A percentile compares a stretch with the other conserved stretches of the same genome.
These are phyloP conservation scores for Cyclargus thomasi DNA, from an alignment of 1,140 invertebrate genomes.

Conservation along the genomic window DNA sequence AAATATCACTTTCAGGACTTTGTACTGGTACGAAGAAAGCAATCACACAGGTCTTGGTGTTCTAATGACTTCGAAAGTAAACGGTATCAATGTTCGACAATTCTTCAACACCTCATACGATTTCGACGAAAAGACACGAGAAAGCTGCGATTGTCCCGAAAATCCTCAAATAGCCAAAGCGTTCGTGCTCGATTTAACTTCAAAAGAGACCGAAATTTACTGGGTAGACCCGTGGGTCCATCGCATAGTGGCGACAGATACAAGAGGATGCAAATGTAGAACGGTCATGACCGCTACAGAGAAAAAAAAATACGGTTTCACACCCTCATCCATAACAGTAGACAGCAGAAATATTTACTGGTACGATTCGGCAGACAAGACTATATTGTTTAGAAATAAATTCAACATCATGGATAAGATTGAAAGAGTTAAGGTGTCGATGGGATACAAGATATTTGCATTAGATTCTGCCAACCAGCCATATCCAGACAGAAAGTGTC, in stretches of 20 bases:
- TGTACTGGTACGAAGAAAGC: constrained; percentile 84
- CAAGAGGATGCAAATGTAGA: constrained; percentile 81
- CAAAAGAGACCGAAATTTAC: constrained; percentile 77
- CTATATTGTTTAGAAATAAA: constrained; percentile 81
- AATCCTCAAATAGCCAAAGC: constrained; percentile 76
- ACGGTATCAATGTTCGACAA: constrained; percentile 74
- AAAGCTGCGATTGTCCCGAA: constrained; percentile 77
- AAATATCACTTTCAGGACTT: constrained; percentile 71
- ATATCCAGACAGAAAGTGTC: constrained; percentile 82
- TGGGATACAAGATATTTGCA: constrained; percentile 78
- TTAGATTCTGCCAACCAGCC: constrained; percentile 85
- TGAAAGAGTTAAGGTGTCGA: constrained; percentile 51
- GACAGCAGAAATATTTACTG: constrained; percentile 83
- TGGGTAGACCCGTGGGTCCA: constrained; percentile 79
- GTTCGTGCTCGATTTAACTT: constrained; percentile 81
- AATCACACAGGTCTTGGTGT: constrained; percentile 73
- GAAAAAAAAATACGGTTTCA: constrained; percentile 69
- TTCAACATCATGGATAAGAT: constrained; percentile 47
- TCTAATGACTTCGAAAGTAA: constrained; percentile 79
- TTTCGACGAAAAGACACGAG: constrained; percentile 24
- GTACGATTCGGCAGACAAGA: constrained; percentile 77
- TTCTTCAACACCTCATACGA: constrained; percentile 77
- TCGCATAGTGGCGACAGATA: constrained; percentile 80
- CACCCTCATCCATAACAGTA: constrained; percentile 78
- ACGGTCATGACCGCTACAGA: constrained; percentile 74